A percentile compares a stretch with the other conserved stretches of the same genome.
These are phyloP conservation scores for Thalassarche chlororhynchos DNA, from an alignment of 2,113 vertebrate species.

Conservation along the genomic window DNA sequence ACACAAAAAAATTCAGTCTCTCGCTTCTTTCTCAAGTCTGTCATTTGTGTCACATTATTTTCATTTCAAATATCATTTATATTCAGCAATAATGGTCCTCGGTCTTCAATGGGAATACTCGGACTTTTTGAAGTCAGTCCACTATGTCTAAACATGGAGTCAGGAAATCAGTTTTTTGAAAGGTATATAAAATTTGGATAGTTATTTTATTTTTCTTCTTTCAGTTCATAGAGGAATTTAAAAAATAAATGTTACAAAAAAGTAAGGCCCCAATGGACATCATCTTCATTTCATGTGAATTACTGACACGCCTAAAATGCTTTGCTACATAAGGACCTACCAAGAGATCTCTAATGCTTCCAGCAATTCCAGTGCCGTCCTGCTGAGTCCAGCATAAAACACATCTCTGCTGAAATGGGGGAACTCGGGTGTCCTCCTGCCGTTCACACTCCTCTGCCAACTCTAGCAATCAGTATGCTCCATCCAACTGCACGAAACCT, in stretches of 20 bases:
- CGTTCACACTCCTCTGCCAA: neutral
- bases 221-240: neutral
- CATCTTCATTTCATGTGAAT: neutral
- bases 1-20: neutral
- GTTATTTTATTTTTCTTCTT: neutral
- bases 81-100: neutral
- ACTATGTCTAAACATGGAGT: neutral
- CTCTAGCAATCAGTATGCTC: neutral
- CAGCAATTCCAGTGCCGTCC: neutral
- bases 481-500: neutral
- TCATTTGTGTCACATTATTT: neutral
- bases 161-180: neutral
- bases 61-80: neutral
- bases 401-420: neutral
- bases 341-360: neutral
- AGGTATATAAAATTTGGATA: fast-evolving
- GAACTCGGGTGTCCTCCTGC: fast-evolving
- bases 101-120: neutral
- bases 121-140: neutral
- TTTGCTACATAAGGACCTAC: neutral
- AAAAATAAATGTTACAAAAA: neutral
- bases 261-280: neutral
- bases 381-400: neutral
- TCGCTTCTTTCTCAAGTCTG: neutral
- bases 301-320: neutral